Conservation (phyloP, 1,140 invertebrate genomes). For the Polypedilum vanderplanki region DNA sequence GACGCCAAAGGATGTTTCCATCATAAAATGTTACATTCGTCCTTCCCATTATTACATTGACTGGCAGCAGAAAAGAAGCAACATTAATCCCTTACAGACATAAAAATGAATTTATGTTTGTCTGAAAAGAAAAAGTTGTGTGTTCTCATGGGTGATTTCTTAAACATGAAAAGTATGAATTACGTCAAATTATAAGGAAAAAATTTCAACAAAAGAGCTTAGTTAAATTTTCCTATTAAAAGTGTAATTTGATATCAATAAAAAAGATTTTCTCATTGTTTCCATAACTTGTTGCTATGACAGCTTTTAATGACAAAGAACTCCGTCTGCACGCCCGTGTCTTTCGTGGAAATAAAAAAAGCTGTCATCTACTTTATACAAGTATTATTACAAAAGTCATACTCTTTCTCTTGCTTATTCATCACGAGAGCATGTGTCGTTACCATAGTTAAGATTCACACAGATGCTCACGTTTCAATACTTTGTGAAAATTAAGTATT, state of each 20-base stretch:
- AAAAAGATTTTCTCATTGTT: neutral
- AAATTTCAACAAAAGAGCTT: too few species aligned
- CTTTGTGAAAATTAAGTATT: too few species aligned
- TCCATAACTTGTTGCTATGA: neutral
- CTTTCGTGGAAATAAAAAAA: too few species aligned
- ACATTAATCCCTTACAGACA: neutral
- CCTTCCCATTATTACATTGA: neutral
- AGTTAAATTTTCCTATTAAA: too few species aligned
- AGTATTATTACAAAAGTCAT: too few species aligned
- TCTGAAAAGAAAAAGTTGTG: neutral
- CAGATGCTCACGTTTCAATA: neutral
- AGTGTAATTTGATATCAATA: too few species aligned
- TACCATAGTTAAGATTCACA: neutral
- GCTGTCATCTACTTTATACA: too few species aligned
- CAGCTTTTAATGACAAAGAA: neutral
- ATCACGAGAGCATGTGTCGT: slow-evolving; percentile 16
- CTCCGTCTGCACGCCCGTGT: neutral
- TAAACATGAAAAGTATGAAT: too few species aligned
- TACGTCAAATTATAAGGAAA: too few species aligned
- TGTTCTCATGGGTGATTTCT: too few species aligned
- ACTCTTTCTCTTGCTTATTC: neutral
- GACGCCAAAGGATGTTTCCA: neutral
- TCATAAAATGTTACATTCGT: neutral
- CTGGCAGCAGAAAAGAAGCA: neutral
- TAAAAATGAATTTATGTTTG: neutral